Conservation (phyloP, 2,888 invertebrate genomes). For the Pristionchus entomophagus region DNA sequence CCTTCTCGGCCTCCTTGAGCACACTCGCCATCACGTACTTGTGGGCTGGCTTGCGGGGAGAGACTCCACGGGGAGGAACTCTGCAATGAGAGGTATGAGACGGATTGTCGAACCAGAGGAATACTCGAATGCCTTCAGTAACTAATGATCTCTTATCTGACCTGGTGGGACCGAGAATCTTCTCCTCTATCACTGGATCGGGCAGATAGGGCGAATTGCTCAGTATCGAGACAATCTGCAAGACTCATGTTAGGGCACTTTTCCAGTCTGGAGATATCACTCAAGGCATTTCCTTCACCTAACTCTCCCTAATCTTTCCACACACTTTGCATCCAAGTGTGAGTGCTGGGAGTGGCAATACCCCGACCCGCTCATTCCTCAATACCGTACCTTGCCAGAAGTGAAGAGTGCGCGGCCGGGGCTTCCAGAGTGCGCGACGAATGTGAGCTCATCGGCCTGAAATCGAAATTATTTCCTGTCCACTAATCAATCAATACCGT, state of each 20-base stretch:
- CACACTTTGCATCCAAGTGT: too few species aligned
- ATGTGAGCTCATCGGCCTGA: slow-evolving; percentile 37
- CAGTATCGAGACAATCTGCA: slow-evolving; percentile 45
- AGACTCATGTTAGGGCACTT: too few species aligned
- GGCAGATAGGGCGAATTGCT: slow-evolving; percentile 29
- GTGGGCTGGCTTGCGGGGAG: not conserved
- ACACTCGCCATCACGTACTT: not conserved
- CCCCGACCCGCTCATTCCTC: too few species aligned
- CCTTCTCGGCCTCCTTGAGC: slow-evolving; percentile 36
- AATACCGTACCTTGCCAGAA: slow-evolving; percentile 40
- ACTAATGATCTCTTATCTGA: too few species aligned
- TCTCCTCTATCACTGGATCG: slow-evolving; percentile 44
- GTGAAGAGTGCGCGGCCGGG: slow-evolving; percentile 47
- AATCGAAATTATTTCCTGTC: too few species aligned
- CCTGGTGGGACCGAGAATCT: slow-evolving; percentile 43
- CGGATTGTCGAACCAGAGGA: too few species aligned
- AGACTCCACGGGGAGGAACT: not conserved
- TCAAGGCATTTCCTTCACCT: too few species aligned
- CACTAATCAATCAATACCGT: too few species aligned
- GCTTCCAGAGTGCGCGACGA: slow-evolving; percentile 10
- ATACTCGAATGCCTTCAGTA: too few species aligned
- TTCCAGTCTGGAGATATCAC: too few species aligned
- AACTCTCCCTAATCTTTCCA: too few species aligned
- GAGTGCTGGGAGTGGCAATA: too few species aligned
- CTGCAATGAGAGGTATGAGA: not conserved